Conservation (phyloP, 37 sponge, comb jelly and placozoan genomes). For the Cliona cf. orientalis region DNA sequence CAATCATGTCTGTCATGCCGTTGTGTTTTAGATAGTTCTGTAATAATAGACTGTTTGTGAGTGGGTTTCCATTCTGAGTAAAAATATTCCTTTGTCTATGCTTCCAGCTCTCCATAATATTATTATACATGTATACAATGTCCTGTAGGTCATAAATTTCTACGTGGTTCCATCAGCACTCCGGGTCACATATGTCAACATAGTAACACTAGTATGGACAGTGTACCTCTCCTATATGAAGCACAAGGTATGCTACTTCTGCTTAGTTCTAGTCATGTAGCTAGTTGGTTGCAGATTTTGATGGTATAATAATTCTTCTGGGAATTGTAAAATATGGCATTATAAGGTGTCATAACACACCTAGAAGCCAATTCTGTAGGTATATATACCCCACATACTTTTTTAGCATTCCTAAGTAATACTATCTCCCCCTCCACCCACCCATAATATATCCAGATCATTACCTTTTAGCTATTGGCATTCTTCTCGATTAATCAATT, state of each 20-base stretch:
- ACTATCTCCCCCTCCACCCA: too few relatives aligned
- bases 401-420: too few relatives aligned
- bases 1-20: constrained; percentile 3
- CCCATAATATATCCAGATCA: too few relatives aligned
- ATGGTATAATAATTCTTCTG: too few relatives aligned
- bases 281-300: not conserved
- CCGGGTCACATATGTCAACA: constrained; percentile 73
- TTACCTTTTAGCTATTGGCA: too few relatives aligned
- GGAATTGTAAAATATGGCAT: too few relatives aligned
- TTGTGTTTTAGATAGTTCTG: constrained; percentile 5
- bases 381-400: too few relatives aligned
- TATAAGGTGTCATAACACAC: too few relatives aligned
- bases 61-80: not conserved
- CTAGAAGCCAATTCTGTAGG: too few relatives aligned
- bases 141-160: constrained; percentile 75
- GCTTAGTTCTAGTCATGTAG: not conserved
- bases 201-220: constrained; percentile 68
- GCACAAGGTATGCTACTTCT: constrained; percentile 56
- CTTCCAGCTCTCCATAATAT: too few relatives aligned
- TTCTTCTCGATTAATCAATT: too few relatives aligned
- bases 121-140: too few relatives aligned
- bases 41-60: not conserved
- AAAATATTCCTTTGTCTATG: not conserved
- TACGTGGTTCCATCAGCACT: constrained; percentile 57
- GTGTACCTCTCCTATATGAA: constrained; percentile 88